Evolutionary conservation across 1,140 invertebrate species (phyloP), one percentile per base, ranked within the genome.

Genomic region (Drusus annulatus): DNA sequence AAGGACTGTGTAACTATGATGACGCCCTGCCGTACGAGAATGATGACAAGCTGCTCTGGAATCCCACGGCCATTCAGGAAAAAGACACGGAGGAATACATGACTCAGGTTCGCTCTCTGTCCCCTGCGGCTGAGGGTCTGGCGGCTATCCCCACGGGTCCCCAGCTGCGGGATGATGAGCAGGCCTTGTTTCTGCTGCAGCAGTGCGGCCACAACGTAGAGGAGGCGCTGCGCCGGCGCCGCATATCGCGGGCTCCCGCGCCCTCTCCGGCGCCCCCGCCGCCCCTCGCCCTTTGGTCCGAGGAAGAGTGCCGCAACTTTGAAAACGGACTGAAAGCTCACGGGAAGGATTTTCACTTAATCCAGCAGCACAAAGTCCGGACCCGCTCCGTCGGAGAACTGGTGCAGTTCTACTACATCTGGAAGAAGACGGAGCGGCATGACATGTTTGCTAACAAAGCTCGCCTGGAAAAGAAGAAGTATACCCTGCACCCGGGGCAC

Each of bases 391-490:
- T 99, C 25, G 96, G 97, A 28, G 98, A 99, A 90, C 89, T 99
- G 62, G 97, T 99, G 51, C 97, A 99, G 86, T 99, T 99, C 91
- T 99, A 99, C 90, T 99, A 99, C 86, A 92, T 99, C 36, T 99
- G 98, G 98, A 99, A 99, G 88, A 99, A 99, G 90, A 99, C 98
- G 63, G 98, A 99, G 87, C 91, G 98, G 54, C 97, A 99, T 88
- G 98, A 99, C 90, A 94, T 92, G 79, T 97, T 96, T 90, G 95
- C 95, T 3, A 96, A 95, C 85, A 95, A 95, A 90, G 93, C 93
- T 16, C 88, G 95, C 79, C 88, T 96, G 76, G 95, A 96, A 85
- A 97, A 97, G 88, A 96, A 96, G 86, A 96, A 96, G 88, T 97
- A 96, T 87, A 93, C 93, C 10, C 86, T 97, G 68, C 95, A 97